Conservation (phyloP, 64 coral and sea anemone genomes). For the Acropora yongei region DNA sequence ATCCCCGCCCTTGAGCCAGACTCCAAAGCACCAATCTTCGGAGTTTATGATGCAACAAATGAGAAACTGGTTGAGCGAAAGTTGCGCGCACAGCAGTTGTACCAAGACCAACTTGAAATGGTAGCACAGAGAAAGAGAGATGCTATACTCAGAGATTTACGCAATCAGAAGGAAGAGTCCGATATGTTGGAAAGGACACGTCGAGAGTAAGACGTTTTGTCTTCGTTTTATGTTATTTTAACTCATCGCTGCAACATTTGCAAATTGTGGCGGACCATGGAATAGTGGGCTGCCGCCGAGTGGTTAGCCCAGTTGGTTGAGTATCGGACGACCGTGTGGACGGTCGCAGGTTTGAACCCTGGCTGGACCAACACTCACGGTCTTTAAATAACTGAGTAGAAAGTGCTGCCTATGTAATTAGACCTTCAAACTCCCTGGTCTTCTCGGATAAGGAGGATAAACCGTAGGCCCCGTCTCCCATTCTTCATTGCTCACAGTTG, state of each 20-base stretch:
- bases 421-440: too few species aligned
- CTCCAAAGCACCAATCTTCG: conserved; percentile 91
- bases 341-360: too few species aligned
- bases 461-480: too few species aligned
- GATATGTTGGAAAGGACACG: conserved; percentile 96
- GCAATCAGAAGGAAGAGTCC: conserved; percentile 88
- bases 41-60: conserved; percentile 82
- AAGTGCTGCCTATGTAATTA: too few species aligned
- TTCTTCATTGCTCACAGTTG: too few species aligned
- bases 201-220: conserved; percentile 74
- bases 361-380: too few species aligned
- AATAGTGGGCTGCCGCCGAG: too few species aligned
- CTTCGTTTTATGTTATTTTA: neutral
- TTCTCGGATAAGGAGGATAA: too few species aligned
- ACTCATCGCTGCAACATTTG: neutral
- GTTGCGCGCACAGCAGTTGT: conserved; percentile 78
- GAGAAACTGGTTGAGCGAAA: conserved; percentile 87
- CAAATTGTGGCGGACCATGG: too few species aligned
- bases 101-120: conserved; percentile 96
- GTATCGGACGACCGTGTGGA: too few species aligned
- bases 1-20: conserved; percentile 94
- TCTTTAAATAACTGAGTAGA: too few species aligned
- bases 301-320: too few species aligned
- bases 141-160: conserved; percentile 88
- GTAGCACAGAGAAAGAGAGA: conserved; percentile 93